Evolutionary conservation across 2,888 invertebrate genomes (phyloP).

Genomic region (Drosophila setosimentum): DNA sequence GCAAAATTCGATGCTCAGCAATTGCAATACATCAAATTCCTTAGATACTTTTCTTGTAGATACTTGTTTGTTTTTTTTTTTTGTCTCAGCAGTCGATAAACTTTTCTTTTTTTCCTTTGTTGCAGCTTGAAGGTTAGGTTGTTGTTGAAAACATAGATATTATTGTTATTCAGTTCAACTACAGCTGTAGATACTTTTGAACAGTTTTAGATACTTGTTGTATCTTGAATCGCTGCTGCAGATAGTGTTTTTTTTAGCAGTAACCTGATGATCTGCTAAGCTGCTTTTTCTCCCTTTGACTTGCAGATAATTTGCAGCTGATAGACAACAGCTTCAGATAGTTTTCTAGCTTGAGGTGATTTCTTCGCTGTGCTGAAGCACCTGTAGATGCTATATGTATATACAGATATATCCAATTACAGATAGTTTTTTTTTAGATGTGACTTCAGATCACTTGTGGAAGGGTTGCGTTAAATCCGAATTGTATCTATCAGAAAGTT

Average conservation of each 20-base stretch:
- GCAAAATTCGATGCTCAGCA: background rate
- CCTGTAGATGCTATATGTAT: conserved; percentile 37
- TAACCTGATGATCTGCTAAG: background rate
- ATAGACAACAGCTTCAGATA: background rate
- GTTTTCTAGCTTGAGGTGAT: conserved; percentile 10
- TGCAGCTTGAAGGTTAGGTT: background rate
- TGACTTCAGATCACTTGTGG: background rate
- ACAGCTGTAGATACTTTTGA: background rate
- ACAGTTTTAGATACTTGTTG: conserved; percentile 14
- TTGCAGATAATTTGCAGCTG: conserved; percentile 21
- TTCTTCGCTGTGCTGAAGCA: conserved; percentile 28
- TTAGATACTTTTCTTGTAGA: background rate
- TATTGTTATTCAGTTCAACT: background rate
- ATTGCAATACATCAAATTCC: conserved; percentile 8
- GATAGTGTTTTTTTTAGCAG: background rate
- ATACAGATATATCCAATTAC: conserved; percentile 10
- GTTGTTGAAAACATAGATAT: background rate
- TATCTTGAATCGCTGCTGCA: background rate
- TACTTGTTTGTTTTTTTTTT: background rate
- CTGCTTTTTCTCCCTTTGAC: background rate
- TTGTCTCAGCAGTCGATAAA: background rate
- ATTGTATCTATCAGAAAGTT: conserved; percentile 29
- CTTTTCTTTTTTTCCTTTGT: background rate
- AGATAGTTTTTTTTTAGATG: background rate
- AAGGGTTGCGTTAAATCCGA: conserved; percentile 7